These are phyloP conservation scores for Omphaloscelis lunosa DNA, from an alignment of 2,888 invertebrate genomes.

Conservation along the genomic window DNA sequence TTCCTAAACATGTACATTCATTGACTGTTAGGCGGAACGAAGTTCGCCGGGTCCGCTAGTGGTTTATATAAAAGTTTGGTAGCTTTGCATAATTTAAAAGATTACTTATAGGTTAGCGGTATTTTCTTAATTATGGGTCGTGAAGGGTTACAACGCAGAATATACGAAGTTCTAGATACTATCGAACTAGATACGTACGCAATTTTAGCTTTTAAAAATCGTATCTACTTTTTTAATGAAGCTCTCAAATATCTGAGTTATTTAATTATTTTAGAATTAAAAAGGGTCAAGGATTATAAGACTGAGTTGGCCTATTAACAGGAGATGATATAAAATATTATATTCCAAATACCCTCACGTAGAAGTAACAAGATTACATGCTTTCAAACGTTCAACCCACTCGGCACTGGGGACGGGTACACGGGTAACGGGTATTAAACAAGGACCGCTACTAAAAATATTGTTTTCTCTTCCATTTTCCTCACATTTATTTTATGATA, in stretches of 20 bases:
- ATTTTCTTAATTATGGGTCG: slow-evolving; percentile 3
- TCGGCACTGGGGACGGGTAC: slow-evolving; percentile 11
- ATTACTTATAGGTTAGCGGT: slow-evolving; percentile 7
- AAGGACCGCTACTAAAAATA: slow-evolving; percentile 54
- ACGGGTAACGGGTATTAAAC: slow-evolving; percentile 28
- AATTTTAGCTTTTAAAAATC: slow-evolving; percentile 14
- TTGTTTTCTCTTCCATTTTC: slow-evolving; percentile 56
- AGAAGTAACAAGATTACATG: slow-evolving; percentile 36
- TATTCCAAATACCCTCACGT: slow-evolving; percentile 25
- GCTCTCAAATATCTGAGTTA: neutral
- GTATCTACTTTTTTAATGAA: neutral
- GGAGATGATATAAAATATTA: slow-evolving; percentile 25
- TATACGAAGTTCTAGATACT: slow-evolving; percentile 8
- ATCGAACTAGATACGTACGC: neutral
- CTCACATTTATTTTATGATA: slow-evolving; percentile 62
- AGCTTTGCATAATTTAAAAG: slow-evolving; percentile 33
- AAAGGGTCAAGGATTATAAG: slow-evolving; percentile 21
- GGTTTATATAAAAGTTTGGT: slow-evolving; percentile 32
- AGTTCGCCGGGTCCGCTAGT: too few species aligned
- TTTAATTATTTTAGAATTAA: slow-evolving; percentile 24
- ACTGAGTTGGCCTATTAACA: slow-evolving; percentile 20
- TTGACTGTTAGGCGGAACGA: too few species aligned
- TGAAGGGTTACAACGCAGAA: neutral
- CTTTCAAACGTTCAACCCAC: slow-evolving; percentile 47
- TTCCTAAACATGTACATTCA: too few species aligned